A percentile compares a stretch with the other conserved stretches of the same genome.
phyloP scores from a whole-genome alignment of 2,113 vertebrate species.

The Sitta europaea region DNA sequence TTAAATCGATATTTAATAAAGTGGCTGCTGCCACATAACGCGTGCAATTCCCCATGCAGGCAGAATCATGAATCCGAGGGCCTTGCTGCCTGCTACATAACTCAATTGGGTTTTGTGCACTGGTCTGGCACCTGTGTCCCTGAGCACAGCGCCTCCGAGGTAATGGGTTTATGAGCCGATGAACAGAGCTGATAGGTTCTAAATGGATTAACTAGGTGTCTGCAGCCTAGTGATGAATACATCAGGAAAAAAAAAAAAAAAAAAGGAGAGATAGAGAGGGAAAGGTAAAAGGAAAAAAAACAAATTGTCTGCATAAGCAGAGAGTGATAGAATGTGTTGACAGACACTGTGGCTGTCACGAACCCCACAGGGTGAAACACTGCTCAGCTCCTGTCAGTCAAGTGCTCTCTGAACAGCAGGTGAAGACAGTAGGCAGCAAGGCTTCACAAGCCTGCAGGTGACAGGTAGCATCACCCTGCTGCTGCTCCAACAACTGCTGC shows the following conservation, averaged over 20 bases:
- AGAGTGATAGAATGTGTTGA: slow-evolving; percentile 69
- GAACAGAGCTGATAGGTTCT: slow-evolving; percentile 82
- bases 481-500: not conserved
- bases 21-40: slow-evolving; percentile 78
- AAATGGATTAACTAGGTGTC: slow-evolving; percentile 84
- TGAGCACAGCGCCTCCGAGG: slow-evolving; percentile 72
- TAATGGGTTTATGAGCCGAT: slow-evolving; percentile 82
- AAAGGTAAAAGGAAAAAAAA: not conserved
- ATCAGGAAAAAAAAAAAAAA: slow-evolving; percentile 1
- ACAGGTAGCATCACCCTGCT: not conserved
- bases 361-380: slow-evolving; percentile 62
- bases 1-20: slow-evolving; percentile 94
- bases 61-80: slow-evolving; percentile 68
- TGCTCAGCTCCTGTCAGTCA: slow-evolving; percentile 61
- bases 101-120: slow-evolving; percentile 79
- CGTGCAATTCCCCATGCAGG: slow-evolving; percentile 81
- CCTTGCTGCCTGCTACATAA: slow-evolving; percentile 71
- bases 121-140: slow-evolving; percentile 82
- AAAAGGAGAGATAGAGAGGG: not conserved
- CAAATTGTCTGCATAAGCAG: slow-evolving; percentile 50
- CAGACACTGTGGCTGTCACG: slow-evolving; percentile 42
- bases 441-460: slow-evolving; percentile 18
- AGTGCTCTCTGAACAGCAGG: not conserved
- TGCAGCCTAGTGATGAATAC: slow-evolving; percentile 74
- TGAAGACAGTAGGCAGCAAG: not conserved